Evolutionary conservation across 2,888 invertebrate genomes (phyloP), one percentile per base, ranked within the genome.

Genomic region (Sinhomidia bicolor): DNA sequence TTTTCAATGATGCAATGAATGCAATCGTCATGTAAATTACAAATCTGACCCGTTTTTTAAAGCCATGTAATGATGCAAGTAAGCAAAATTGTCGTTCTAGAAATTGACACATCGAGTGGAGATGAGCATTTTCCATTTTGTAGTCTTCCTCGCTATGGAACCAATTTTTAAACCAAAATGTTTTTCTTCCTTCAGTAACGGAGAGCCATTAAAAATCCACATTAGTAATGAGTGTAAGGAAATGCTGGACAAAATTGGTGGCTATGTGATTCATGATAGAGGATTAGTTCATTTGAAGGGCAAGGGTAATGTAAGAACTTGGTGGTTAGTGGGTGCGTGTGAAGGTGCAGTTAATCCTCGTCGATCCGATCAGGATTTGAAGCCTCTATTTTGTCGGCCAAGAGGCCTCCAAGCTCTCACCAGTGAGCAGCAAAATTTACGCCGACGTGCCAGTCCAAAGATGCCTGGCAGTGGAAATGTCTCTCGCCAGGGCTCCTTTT

Each of bases 251-350:
- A 96, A 96, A 93, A 94, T 98, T 57, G 97, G 97, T 26, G 98
- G 97, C 9, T 98, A 98, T 93, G 93, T 96, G 41, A 95, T 96
- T 12, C 97, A 97, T 93, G 96, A 97, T 36, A 95, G 98, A 4
- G 98, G 98, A 36, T 93, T 96, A 60, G 96, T 98, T 79, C 95
- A 96, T 89, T 96, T 98, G 95, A 98, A 98, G 93, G 98, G 98
- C 23, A 98, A 98, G 93, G 98, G 98, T 36, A 95, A 96, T 93
- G 95, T 97, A 0, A 95, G 95, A 92, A 97, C 97, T 0, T 97
- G 95, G 93, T 97, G 97, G 97, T 94, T 97, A 86, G 94, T 95
- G 0, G 96, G 96, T 44, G 97, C 97, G 10, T 96, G 96, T 1
- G 97, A 97, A 89, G 96, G 95, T 91, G 97, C 97, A 51, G 96